Conservation (phyloP, 2,888 invertebrate genomes). For the Pseudoips prasinana region DNA sequence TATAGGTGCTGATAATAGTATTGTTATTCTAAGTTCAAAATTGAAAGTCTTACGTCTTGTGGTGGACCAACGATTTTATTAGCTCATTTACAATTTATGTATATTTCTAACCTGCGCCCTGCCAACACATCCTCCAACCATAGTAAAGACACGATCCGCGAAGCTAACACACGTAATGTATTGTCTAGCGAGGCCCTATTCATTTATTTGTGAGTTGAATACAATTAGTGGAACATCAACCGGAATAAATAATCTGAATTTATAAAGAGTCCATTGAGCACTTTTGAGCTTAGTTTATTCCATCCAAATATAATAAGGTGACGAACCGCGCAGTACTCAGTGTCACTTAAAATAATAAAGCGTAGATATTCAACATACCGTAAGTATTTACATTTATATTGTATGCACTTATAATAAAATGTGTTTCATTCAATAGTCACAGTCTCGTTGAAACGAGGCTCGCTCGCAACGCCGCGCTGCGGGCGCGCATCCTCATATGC, state of each 20-base stretch:
- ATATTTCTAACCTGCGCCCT: too few species aligned
- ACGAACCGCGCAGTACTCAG: constrained; percentile 12
- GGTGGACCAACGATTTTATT: too few species aligned
- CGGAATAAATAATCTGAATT: too few species aligned
- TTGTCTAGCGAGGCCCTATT: constrained; percentile 10
- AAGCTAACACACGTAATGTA: too few species aligned
- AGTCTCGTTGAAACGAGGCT: constrained; percentile 40
- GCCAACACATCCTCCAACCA: too few species aligned
- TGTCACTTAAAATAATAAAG: constrained; percentile 31
- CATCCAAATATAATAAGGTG: constrained; percentile 10
- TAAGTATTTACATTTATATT: constrained; percentile 33
- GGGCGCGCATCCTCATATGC: constrained; percentile 2
- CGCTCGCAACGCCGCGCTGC: constrained; percentile 42
- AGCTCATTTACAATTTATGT: too few species aligned
- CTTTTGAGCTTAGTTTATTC: constrained; percentile 9
- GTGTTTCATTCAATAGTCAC: constrained; percentile 47
- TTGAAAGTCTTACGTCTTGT: too few species aligned
- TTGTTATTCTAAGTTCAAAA: too few species aligned
- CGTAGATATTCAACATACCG: constrained; percentile 19
- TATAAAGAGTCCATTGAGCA: constrained; percentile 6
- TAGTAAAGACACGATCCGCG: too few species aligned
- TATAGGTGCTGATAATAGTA: too few species aligned
- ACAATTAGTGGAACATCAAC: constrained; percentile 5
- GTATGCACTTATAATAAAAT: constrained; percentile 32
- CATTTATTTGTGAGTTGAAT: constrained; percentile 15